Evolutionary conservation across 2,797 vertebrate genomes (phyloP).

Genomic region (Myoxocephalus aenaeus): DNA sequence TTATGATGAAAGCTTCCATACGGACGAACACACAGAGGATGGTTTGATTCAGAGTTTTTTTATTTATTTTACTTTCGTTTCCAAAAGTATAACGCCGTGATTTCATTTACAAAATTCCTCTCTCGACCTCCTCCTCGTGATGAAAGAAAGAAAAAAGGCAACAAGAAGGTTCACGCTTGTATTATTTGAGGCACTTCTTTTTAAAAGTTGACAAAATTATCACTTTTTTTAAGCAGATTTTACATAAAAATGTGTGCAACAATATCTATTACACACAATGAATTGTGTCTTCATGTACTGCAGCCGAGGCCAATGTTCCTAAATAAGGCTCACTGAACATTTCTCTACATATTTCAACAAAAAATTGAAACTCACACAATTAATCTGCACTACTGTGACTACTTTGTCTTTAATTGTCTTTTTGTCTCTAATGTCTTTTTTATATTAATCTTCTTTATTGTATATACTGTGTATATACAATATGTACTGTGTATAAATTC

Average conservation of each 20-base stretch:
- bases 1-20: background rate
- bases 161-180: background rate
- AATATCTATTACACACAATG: background rate
- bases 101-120: background rate
- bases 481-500: too few species aligned
- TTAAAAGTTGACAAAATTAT: too few species aligned
- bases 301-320: background rate
- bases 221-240: background rate
- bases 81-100: background rate
- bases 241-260: background rate
- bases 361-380: too few species aligned
- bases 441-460: too few species aligned
- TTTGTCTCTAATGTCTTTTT: too few species aligned
- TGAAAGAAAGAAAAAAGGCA: background rate
- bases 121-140: background rate
- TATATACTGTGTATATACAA: too few species aligned
- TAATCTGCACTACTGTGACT: too few species aligned
- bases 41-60: background rate
- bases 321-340: background rate
- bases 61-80: too few species aligned
- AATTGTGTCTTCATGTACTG: background rate
- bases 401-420: too few species aligned
- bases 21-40: background rate
- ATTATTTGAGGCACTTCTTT: background rate
- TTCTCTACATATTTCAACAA: too few species aligned